Evolutionary conservation across 2,888 invertebrate genomes (phyloP).

Genomic region (Sphaerophoria rueppellii): DNA sequence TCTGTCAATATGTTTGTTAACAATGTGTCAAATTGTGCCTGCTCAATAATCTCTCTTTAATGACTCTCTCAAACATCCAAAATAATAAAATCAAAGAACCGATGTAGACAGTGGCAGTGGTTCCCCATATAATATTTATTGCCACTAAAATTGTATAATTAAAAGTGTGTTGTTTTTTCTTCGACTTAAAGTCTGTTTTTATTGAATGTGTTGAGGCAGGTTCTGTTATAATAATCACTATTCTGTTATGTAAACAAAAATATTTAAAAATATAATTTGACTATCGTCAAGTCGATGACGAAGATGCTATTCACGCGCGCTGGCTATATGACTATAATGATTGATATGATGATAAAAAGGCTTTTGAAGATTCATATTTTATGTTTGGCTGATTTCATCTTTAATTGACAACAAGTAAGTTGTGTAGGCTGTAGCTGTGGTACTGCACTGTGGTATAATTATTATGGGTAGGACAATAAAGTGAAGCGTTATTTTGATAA

Average conservation of each 20-base stretch:
- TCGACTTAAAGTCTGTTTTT: slow-evolving; percentile 31
- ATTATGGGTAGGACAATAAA: too few relatives aligned
- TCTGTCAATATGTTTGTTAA: neutral
- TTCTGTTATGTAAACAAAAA: slow-evolving; percentile 59
- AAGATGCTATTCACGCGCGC: slow-evolving; percentile 10
- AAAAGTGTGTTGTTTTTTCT: slow-evolving; percentile 48
- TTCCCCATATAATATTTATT: slow-evolving; percentile 72
- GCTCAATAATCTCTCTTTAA: slow-evolving; percentile 48
- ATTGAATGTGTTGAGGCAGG: slow-evolving; percentile 64
- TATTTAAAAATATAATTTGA: slow-evolving; percentile 42
- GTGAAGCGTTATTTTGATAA: too few relatives aligned
- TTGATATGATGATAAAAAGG: slow-evolving; percentile 67
- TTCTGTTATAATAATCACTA: slow-evolving; percentile 51
- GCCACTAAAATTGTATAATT: slow-evolving; percentile 72
- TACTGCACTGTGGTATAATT: too few relatives aligned
- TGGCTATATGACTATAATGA: slow-evolving; percentile 15
- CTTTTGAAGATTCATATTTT: slow-evolving; percentile 63
- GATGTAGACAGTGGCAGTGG: slow-evolving; percentile 39
- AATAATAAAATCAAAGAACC: slow-evolving; percentile 62
- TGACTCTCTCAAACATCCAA: slow-evolving; percentile 51
- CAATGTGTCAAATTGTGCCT: slow-evolving; percentile 34
- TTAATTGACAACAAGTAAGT: slow-evolving; percentile 56
- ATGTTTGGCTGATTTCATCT: slow-evolving; percentile 12
- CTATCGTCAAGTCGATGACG: slow-evolving; percentile 17
- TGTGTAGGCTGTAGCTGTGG: too few relatives aligned